These are phyloP conservation scores for Caenorhabditis inopinata DNA, from an alignment of 1,140 invertebrate genomes.

Conservation along the genomic window DNA sequence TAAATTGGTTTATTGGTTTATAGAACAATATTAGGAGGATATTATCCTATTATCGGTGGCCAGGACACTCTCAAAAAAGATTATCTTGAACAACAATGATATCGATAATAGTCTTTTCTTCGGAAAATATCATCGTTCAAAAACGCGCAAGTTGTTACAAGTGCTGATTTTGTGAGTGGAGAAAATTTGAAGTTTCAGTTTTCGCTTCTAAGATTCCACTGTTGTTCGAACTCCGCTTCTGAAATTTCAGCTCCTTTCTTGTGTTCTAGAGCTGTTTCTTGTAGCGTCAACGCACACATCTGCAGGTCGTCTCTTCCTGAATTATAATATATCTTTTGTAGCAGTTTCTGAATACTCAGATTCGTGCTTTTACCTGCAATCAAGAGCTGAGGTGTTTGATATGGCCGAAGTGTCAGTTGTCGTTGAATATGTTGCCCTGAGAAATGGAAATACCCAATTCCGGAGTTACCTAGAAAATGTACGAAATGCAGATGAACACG, in stretches of 20 bases:
- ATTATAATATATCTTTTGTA: too few relatives aligned
- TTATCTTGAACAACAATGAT: too few relatives aligned
- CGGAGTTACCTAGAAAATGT: conserved; percentile 68
- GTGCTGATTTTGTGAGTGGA: too few relatives aligned
- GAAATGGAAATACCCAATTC: conserved; percentile 96
- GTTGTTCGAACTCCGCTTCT: conserved; percentile 83
- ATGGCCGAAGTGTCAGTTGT: conserved; percentile 92
- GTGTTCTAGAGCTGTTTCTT: conserved; percentile 87
- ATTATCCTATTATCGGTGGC: not conserved
- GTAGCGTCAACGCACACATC: conserved; percentile 92
- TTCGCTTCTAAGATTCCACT: conserved; percentile 74
- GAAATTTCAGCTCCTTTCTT: conserved; percentile 93
- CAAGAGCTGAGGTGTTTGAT: conserved; percentile 82
- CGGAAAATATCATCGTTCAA: too few relatives aligned
- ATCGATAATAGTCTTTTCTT: too few relatives aligned
- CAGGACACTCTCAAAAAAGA: too few relatives aligned
- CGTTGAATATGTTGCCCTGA: conserved; percentile 92
- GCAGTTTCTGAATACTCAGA: too few relatives aligned
- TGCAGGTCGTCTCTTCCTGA: conserved; percentile 82
- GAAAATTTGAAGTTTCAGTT: too few relatives aligned
- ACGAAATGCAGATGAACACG: not conserved
- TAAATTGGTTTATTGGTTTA: too few relatives aligned
- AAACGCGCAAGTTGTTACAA: too few relatives aligned
- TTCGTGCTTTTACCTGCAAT: conserved; percentile 73
- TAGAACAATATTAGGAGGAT: too few relatives aligned